A percentile compares a stretch with the other conserved stretches of the same genome.
phyloP scores from a whole-genome alignment of 64 coral and sea anemone species.

The Catalaphyllia jardinei region DNA sequence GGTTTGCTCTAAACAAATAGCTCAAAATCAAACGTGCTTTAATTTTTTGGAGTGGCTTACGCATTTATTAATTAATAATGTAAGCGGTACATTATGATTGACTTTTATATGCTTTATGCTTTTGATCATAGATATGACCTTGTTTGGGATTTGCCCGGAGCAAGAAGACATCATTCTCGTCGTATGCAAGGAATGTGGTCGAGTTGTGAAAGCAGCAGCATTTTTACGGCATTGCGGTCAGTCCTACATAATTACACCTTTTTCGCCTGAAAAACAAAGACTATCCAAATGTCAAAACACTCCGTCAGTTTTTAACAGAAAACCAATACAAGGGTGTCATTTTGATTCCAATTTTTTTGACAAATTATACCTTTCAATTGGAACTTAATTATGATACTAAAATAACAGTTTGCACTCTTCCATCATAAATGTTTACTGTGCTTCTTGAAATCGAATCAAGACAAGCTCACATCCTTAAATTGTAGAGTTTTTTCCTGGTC shows the following conservation, averaged over 20 bases:
- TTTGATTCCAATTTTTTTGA: background rate
- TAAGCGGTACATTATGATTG: constrained; percentile 50
- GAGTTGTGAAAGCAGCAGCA: constrained; percentile 80
- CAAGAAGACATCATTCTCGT: constrained; percentile 87
- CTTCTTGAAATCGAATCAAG: constrained; percentile 10
- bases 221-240: constrained; percentile 95
- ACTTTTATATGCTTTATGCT: constrained; percentile 58
- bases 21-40: constrained; percentile 42
- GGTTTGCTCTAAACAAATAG: constrained; percentile 18
- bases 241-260: constrained; percentile 8
- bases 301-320: background rate
- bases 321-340: background rate
- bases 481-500: background rate
- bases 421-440: background rate
- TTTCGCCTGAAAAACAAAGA: constrained; percentile 4
- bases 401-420: too few relatives aligned
- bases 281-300: constrained; percentile 15
- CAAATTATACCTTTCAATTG: background rate
- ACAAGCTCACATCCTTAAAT: background rate
- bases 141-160: constrained; percentile 91
- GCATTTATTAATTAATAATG: constrained; percentile 82
- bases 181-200: constrained; percentile 80
- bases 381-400: background rate
- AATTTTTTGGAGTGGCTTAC: constrained; percentile 45
- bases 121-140: constrained; percentile 89